phyloP scores from a whole-genome alignment of 2,113 vertebrate species.

The Chlamydotis undulata region DNA sequence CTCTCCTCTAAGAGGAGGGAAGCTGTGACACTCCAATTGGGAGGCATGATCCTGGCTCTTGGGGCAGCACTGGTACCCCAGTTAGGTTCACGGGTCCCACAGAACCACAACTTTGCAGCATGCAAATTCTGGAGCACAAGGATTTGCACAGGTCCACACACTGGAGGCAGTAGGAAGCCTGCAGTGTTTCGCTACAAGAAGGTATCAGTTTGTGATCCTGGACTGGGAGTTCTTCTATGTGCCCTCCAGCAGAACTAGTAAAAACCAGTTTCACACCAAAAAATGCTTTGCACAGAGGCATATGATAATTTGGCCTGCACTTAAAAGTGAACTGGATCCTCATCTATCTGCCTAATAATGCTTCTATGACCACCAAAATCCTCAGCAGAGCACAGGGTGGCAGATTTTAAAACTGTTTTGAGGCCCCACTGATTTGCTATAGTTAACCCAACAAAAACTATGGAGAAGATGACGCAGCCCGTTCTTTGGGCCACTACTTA shows the following conservation, averaged over 20 bases:
- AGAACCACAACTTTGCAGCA: neutral
- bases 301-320: neutral
- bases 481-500: neutral
- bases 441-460: neutral
- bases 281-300: neutral
- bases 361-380: neutral
- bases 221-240: neutral
- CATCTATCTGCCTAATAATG: neutral
- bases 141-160: neutral
- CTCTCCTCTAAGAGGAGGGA: neutral
- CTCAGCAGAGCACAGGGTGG: neutral
- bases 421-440: neutral
- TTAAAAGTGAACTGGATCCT: neutral
- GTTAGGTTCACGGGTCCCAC: neutral
- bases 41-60: neutral
- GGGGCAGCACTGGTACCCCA: neutral
- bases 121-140: neutral
- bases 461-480: neutral
- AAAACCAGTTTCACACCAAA: neutral
- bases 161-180: neutral
- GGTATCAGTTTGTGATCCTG: neutral
- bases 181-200: neutral
- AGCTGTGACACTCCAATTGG: neutral
- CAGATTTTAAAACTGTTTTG: neutral
- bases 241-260: neutral